Evolutionary conservation across 2,888 invertebrate species (phyloP).

Genomic region (Eilema sororculum): DNA sequence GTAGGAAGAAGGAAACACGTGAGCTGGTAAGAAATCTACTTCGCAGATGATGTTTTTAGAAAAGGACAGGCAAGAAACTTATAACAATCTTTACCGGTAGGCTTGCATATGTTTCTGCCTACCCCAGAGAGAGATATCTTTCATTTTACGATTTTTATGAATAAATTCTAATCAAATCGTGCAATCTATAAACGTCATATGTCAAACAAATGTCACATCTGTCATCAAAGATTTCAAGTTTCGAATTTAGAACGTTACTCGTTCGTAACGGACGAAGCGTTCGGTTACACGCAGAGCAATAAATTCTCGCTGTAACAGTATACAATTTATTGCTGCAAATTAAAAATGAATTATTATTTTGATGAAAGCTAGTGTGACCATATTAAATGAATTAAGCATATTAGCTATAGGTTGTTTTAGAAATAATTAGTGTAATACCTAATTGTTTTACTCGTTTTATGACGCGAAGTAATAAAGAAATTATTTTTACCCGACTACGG

Average conservation of each 20-base stretch:
- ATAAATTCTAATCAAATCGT: not conserved
- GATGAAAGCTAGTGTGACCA: not conserved
- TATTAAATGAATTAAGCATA: not conserved
- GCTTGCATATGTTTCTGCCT: too few species aligned
- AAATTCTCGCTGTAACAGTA: not conserved
- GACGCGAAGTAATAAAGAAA: too few species aligned
- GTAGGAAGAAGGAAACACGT: too few species aligned
- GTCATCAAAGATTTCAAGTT: not conserved
- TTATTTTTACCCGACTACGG: too few species aligned
- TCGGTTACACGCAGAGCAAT: conserved; percentile 2
- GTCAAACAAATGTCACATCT: not conserved
- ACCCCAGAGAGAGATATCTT: too few species aligned
- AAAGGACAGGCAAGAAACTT: too few species aligned
- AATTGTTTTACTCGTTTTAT: too few species aligned
- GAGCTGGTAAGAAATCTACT: too few species aligned
- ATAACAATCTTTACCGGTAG: too few species aligned
- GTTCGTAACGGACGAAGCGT: not conserved
- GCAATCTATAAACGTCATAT: not conserved
- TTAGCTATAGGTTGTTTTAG: not conserved
- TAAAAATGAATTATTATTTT: not conserved
- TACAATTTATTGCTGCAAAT: not conserved
- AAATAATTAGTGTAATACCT: too few species aligned
- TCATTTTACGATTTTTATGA: too few species aligned
- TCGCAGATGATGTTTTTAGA: too few species aligned
- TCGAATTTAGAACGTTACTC: not conserved